Percentiles rank a stretch among this genome's conserved stretches.
phyloP scores from a whole-genome alignment of 2,888 invertebrate genomes.

The Aquatica leii region DNA sequence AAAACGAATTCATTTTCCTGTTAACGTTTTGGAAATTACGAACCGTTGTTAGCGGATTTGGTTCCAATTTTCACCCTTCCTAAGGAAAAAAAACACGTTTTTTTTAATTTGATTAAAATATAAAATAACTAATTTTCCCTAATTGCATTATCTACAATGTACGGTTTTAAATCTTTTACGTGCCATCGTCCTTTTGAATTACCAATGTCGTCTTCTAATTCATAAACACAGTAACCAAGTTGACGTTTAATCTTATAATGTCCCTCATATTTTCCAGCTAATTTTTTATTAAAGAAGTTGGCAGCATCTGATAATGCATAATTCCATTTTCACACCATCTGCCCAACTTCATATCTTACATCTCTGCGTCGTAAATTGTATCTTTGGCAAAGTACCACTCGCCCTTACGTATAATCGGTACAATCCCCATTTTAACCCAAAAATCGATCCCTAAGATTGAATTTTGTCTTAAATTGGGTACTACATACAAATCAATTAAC shows the following conservation, averaged over 20 bases:
- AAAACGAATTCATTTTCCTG: too few relatives aligned
- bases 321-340: constrained; percentile 37
- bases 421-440: constrained; percentile 10
- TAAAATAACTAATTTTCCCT: too few relatives aligned
- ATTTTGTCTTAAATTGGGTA: background rate
- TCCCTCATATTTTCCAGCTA: constrained; percentile 42
- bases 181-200: constrained; percentile 24
- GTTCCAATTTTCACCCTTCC: too few relatives aligned
- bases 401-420: background rate
- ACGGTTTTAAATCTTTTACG: constrained; percentile 34
- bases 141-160: too few relatives aligned
- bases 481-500: constrained; percentile 9
- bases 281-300: constrained; percentile 38
- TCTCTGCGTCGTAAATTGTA: constrained; percentile 28
- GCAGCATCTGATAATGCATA: constrained; percentile 39
- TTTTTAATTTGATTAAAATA: too few relatives aligned
- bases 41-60: too few relatives aligned
- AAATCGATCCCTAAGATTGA: too few relatives aligned
- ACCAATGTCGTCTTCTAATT: constrained; percentile 18
- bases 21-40: too few relatives aligned
- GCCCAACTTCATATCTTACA: constrained; percentile 24
- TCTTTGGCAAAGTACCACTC: background rate
- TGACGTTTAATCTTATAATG: constrained; percentile 31
- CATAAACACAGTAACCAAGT: constrained; percentile 17
- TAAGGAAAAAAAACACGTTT: too few relatives aligned